Evolutionary conservation across 2,888 invertebrate genomes (phyloP), one percentile per base, ranked within the genome.

Genomic region (Phragmatobia fuliginosa): DNA sequence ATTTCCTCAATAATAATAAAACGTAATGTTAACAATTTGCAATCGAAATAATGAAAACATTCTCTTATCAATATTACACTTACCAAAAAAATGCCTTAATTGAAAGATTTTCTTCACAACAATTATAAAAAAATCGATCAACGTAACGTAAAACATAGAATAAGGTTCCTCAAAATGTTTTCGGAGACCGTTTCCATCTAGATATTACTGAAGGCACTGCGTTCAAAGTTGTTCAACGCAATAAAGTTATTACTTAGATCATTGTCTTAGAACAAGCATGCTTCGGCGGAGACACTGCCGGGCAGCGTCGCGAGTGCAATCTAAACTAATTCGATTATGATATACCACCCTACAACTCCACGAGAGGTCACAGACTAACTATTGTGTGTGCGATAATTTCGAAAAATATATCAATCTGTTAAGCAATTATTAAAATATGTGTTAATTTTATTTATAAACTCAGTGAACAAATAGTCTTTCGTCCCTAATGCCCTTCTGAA

Each of bases 21-120:
- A 90, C 87, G 84, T 86, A 87, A 86, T 87, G 85, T 88, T 88
- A 90, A 90, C 90, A 89, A 87, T 89, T 88, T 84, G 83, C 83
- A 83, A 85, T 85, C 81, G 85, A 86, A 85, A 82, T 86, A 87
- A 87, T 83, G 85, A 90, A 86, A 85, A 83, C 83, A 83, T 77
- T 83, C 78, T 82, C 88, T 85, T 88, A 89, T 88, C 86, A 88
- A 87, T 87, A 85, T 85, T 86, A 89, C 83, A 87, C 88, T 87
- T 88, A 89, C 82, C 83, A 83, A 86, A 89, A 87, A 82, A 88
- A 87, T 87, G 86, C 87, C 88, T 82, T 87, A 87, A 83, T 71
- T 75, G 75, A 82, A 82, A 76, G 73, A 87, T 67, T 82, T 85
- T 85, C 82, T 84, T 85, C 80, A 85, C 73, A 80, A 80, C 75